A percentile compares a stretch with the other conserved stretches of the same genome.
phyloP scores from a whole-genome alignment of 2,888 invertebrate species.

The Acleris holmiana region DNA sequence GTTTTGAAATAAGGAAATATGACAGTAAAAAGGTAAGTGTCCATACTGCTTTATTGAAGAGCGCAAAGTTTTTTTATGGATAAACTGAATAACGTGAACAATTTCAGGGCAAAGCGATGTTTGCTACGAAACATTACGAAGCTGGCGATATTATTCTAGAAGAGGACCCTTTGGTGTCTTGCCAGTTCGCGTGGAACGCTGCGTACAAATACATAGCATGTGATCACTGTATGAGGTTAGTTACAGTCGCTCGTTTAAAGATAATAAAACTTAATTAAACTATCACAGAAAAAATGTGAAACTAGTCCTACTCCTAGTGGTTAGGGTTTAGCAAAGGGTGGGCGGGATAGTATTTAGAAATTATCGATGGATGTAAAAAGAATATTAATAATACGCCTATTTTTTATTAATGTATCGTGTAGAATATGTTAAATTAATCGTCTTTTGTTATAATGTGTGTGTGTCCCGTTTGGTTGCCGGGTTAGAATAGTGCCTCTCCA shows the following conservation, averaged over 20 bases:
- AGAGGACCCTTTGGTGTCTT: constrained; percentile 94
- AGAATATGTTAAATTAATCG: no score
- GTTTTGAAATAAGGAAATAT: constrained; percentile 69
- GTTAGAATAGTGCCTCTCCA: no score
- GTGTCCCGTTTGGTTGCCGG: no score
- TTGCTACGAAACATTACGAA: constrained; percentile 88
- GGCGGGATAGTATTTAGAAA: no score
- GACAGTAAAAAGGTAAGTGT: constrained; percentile 70
- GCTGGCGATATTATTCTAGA: constrained; percentile 92
- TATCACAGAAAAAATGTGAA: background rate
- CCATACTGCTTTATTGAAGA: constrained; percentile 1
- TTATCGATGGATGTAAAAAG: no score
- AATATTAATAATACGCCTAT: no score
- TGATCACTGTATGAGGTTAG: constrained; percentile 93
- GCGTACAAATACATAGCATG: constrained; percentile 94
- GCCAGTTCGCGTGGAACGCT: constrained; percentile 97
- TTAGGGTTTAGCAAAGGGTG: no score
- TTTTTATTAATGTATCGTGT: no score
- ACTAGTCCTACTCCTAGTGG: no score
- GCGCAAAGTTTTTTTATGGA: background rate
- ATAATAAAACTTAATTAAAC: background rate
- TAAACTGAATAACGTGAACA: background rate
- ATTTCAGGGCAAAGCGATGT: constrained; percentile 92
- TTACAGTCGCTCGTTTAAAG: background rate
- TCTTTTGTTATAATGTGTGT: no score